These are phyloP conservation scores for Motacilla tschutschensis DNA, from an alignment of 2,113 vertebrate species.

Conservation along the genomic window DNA sequence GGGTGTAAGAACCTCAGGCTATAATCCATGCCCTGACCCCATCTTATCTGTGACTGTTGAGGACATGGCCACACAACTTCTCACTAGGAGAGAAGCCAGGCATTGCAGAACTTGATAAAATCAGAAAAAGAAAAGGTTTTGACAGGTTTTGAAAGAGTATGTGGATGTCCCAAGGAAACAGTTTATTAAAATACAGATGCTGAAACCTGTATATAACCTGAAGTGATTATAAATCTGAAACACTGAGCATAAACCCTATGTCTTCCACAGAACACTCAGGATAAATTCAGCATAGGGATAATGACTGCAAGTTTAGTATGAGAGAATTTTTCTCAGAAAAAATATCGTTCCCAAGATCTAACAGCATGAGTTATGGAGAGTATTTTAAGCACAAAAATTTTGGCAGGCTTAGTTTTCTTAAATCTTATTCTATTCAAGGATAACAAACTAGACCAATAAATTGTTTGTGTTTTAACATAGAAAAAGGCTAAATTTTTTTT, in stretches of 20 bases:
- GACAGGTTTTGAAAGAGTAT: neutral
- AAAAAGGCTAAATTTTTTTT: neutral
- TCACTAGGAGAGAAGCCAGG: neutral
- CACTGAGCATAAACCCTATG: neutral
- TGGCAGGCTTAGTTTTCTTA: neutral
- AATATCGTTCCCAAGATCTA: neutral
- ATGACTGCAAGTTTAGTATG: neutral
- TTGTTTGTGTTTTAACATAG: neutral
- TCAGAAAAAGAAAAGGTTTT: neutral
- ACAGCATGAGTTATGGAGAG: neutral
- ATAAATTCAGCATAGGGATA: neutral
- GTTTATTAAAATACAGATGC: neutral
- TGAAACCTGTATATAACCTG: neutral
- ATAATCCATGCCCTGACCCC: neutral
- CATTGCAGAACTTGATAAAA: neutral
- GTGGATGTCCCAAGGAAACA: neutral
- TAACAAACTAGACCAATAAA: neutral
- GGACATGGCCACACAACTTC: neutral
- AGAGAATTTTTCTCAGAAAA: neutral
- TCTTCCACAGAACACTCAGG: neutral
- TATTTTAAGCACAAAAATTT: neutral
- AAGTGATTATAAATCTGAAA: neutral
- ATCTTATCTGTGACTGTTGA: neutral
- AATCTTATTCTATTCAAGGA: neutral
- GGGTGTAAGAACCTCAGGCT: neutral